phyloP scores from a whole-genome alignment of 2,888 invertebrate species.

The Listrodromus nycthemerus region DNA sequence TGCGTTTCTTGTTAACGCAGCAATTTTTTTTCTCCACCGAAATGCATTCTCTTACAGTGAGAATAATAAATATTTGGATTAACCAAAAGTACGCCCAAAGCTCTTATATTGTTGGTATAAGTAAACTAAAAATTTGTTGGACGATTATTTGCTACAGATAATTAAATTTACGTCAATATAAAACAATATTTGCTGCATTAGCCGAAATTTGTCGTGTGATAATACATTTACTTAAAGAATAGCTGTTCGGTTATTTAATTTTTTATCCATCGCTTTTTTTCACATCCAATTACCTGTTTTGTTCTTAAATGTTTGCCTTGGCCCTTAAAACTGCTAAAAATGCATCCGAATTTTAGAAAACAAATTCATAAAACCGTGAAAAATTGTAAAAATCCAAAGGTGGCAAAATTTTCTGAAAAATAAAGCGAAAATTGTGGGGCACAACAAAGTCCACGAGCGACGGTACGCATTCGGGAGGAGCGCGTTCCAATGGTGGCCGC shows the following conservation, averaged over 20 bases:
- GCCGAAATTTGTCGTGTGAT: not conserved
- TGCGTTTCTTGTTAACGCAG: constrained; percentile 31
- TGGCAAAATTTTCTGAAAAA: not conserved
- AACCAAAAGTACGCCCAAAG: too few species aligned
- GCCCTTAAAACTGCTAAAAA: not conserved
- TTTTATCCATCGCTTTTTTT: not conserved
- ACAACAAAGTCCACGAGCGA: not conserved
- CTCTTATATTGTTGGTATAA: too few species aligned
- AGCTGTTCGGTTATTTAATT: not conserved
- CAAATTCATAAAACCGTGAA: not conserved
- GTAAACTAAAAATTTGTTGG: too few species aligned
- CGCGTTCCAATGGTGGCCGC: constrained; percentile 69
- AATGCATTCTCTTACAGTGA: constrained; percentile 7
- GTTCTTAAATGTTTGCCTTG: not conserved
- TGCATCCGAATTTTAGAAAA: not conserved
- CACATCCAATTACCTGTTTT: not conserved
- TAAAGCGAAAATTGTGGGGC: constrained; percentile 6
- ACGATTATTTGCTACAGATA: too few species aligned
- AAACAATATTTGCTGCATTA: not conserved
- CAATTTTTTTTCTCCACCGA: constrained; percentile 21
- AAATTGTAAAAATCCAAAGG: not conserved
- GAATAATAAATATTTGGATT: not conserved
- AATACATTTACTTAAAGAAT: not conserved
- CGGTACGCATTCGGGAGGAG: constrained; percentile 20
- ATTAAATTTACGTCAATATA: too few species aligned